Evolutionary conservation across 2,113 vertebrate species (phyloP).

Genomic region (Cryptomyrus ogoouensis): DNA sequence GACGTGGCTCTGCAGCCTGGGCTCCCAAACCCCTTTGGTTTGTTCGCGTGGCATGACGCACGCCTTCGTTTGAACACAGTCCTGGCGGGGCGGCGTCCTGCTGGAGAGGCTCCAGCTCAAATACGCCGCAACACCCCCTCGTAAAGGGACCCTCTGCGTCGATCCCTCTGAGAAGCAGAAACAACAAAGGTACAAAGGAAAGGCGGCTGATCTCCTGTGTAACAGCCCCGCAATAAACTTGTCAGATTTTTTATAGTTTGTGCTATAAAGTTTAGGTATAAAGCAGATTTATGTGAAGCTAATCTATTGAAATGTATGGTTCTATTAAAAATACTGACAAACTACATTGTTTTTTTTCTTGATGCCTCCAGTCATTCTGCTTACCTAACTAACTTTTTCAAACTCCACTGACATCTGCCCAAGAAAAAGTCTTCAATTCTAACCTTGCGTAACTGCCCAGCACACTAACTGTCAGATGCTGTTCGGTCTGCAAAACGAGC

Average conservation of each 20-base stretch:
- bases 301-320: slow-evolving; percentile 13
- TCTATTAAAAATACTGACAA: not conserved
- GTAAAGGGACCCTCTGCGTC: not conserved
- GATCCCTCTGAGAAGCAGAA: not conserved
- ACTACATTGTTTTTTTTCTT: not conserved
- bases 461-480: not conserved
- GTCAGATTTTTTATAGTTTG: not conserved
- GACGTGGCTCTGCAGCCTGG: not conserved
- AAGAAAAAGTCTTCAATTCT: not conserved
- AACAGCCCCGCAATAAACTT: not conserved
- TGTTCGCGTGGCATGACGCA: slow-evolving; percentile 41
- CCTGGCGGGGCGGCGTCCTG: slow-evolving; percentile 39
- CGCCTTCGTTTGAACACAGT: slow-evolving; percentile 50
- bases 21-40: slow-evolving; percentile 39
- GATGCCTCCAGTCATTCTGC: not conserved
- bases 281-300: not conserved
- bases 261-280: not conserved
- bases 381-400: not conserved
- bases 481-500: not conserved
- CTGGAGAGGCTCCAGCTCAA: slow-evolving; percentile 36
- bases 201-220: not conserved
- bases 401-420: not conserved
- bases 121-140: not conserved
- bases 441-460: not conserved
- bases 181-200: not conserved